phyloP scores from a whole-genome alignment of 2,888 invertebrate genomes.

The Adineta ricciae region DNA sequence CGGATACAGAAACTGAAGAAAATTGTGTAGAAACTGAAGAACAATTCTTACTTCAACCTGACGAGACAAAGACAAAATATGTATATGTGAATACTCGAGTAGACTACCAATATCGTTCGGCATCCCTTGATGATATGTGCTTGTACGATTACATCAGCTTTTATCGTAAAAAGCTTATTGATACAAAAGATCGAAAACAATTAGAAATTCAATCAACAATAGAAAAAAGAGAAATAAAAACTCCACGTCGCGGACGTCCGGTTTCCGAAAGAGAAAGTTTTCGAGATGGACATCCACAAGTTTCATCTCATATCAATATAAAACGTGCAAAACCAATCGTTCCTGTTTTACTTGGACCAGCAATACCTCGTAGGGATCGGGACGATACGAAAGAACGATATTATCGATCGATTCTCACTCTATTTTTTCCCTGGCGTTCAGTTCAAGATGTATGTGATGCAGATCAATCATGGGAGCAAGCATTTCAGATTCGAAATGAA shows the following conservation, averaged over 20 bases:
- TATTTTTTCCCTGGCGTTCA: background rate
- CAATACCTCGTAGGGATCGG: background rate
- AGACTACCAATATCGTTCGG: background rate
- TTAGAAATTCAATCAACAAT: background rate
- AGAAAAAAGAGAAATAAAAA: background rate
- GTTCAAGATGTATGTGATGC: background rate
- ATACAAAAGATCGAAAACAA: background rate
- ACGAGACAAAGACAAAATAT: background rate
- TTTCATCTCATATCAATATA: background rate
- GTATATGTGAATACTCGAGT: background rate
- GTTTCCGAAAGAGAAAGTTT: background rate
- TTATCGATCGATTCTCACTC: no score
- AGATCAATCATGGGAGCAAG: background rate
- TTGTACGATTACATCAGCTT: background rate
- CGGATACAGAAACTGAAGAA: no score
- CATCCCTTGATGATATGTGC: background rate
- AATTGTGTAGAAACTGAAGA: background rate
- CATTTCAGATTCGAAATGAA: background rate
- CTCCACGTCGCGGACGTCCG: background rate
- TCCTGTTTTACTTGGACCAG: background rate
- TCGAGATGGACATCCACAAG: background rate
- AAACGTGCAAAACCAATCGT: background rate
- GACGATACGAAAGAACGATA: background rate
- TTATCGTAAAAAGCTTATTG: background rate
- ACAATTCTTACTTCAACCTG: slow-evolving; percentile 9